Conservation (phyloP, 2,888 invertebrate genomes). For the Frankliniella fusca region DNA sequence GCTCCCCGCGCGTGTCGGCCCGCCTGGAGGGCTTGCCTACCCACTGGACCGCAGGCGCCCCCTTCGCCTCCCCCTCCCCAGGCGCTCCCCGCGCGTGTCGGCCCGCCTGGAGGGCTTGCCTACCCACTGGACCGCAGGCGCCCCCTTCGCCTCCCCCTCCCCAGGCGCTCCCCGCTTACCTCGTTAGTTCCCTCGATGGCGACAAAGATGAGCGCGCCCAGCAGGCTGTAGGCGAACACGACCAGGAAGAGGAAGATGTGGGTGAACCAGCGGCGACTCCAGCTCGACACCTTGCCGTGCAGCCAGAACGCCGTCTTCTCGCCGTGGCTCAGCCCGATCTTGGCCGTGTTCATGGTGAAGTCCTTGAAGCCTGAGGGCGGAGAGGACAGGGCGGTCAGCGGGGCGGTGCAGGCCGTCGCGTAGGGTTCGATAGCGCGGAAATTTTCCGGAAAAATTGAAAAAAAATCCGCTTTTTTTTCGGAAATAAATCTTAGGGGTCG, state of each 20-base stretch:
- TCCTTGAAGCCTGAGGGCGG: constrained; percentile 57
- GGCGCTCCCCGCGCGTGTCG: too few relatives aligned
- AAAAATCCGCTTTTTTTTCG: too few relatives aligned
- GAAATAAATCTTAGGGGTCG: too few relatives aligned
- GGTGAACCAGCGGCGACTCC: constrained; percentile 82
- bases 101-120: too few relatives aligned
- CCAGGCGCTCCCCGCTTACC: constrained; percentile 38
- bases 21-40: too few relatives aligned
- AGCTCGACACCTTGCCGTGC: constrained; percentile 69
- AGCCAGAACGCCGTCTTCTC: constrained; percentile 77
- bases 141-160: not conserved
- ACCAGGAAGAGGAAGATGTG: constrained; percentile 79
- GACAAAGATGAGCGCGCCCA: constrained; percentile 76
- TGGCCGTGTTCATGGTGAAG: constrained; percentile 66
- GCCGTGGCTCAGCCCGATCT: constrained; percentile 75
- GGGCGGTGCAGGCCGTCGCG: too few relatives aligned
- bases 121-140: not conserved
- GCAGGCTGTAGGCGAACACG: constrained; percentile 70
- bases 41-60: too few relatives aligned
- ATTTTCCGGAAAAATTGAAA: too few relatives aligned
- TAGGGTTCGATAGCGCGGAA: too few relatives aligned
- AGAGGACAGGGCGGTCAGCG: too few relatives aligned
- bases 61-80: too few relatives aligned
- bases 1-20: too few relatives aligned
- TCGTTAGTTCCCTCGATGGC: constrained; percentile 66